phyloP scores from a whole-genome alignment of 2,113 vertebrate species.

The Microcebus jonahi region DNA sequence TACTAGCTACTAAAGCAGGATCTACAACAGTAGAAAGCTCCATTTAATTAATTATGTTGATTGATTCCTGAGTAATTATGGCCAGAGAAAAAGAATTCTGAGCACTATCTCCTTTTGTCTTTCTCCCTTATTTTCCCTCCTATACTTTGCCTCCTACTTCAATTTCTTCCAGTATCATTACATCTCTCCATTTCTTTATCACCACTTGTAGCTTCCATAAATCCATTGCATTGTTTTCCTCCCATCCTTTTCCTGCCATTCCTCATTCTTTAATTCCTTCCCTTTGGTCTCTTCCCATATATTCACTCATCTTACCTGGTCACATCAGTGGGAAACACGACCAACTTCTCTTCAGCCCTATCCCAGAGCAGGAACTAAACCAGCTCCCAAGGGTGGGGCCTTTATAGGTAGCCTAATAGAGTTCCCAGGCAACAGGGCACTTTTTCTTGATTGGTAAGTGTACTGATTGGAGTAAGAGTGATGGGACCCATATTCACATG shows the following conservation, averaged over 20 bases:
- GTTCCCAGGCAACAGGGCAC: constrained; percentile 6
- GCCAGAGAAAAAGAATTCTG: neutral
- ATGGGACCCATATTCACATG: neutral
- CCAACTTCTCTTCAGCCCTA: constrained; percentile 13
- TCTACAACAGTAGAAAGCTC: neutral
- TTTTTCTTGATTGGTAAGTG: neutral
- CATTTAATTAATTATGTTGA: neutral
- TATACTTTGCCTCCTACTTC: neutral
- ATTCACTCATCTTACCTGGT: constrained; percentile 53
- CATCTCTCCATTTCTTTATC: neutral
- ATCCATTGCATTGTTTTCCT: neutral
- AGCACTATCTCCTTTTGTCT: neutral
- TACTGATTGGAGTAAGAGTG: constrained; percentile 30
- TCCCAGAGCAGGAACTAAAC: neutral
- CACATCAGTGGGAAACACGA: constrained; percentile 3
- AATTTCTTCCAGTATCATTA: neutral
- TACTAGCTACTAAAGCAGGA: neutral
- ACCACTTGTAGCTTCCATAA: neutral
- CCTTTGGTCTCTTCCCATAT: neutral
- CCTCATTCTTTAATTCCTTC: neutral
- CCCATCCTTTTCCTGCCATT: neutral
- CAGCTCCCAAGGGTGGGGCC: neutral
- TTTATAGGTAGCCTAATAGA: constrained; percentile 62
- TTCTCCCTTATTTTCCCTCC: neutral
- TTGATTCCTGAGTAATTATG: neutral